A percentile compares a stretch with the other conserved stretches of the same genome.
These are phyloP conservation scores for Heliconius nattereri DNA, from an alignment of 1,140 invertebrate genomes.

Conservation along the genomic window DNA sequence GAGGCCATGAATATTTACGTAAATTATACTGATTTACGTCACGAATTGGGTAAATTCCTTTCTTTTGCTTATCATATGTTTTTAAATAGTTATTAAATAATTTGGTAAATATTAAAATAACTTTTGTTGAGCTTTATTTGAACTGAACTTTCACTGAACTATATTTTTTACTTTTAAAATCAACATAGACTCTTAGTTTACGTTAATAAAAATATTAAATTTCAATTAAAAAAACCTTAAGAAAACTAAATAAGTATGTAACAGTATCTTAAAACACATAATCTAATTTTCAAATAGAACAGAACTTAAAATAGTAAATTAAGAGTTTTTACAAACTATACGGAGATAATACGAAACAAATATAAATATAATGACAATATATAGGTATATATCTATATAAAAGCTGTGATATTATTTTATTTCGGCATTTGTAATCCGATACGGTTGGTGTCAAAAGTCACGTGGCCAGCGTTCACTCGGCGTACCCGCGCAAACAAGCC, in stretches of 20 bases:
- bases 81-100: not conserved
- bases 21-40: slow-evolving; percentile 24
- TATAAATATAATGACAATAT: no score
- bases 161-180: no score
- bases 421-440: slow-evolving; percentile 48
- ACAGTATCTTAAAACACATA: not conserved
- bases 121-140: not conserved
- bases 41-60: not conserved
- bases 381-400: slow-evolving; percentile 3
- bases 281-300: not conserved
- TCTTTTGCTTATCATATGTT: not conserved
- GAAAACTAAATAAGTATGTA: not conserved
- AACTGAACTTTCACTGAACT: not conserved
- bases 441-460: slow-evolving; percentile 47
- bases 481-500: slow-evolving; percentile 57
- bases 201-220: no score
- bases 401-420: slow-evolving; percentile 18
- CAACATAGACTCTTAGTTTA: no score
- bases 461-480: slow-evolving; percentile 49
- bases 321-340: no score
- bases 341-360: no score
- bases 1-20: slow-evolving; percentile 31
- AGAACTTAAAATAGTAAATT: not conserved
- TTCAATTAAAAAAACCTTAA: not conserved
- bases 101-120: not conserved